phyloP scores from a whole-genome alignment of 1,140 invertebrate genomes.

The Lycorma delicatula region DNA sequence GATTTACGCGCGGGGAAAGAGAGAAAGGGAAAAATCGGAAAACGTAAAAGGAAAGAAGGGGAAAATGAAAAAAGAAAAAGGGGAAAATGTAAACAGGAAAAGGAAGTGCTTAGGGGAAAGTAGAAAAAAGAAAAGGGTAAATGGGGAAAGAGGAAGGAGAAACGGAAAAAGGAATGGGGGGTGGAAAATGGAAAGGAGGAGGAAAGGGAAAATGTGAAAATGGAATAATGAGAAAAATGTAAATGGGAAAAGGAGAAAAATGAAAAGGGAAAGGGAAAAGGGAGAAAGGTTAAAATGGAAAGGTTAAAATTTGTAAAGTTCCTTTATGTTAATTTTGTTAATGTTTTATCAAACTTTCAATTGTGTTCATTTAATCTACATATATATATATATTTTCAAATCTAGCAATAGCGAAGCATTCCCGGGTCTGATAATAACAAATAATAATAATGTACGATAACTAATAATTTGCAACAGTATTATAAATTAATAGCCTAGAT shows the following conservation, averaged over 20 bases:
- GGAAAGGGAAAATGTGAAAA: neutral
- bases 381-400: no score
- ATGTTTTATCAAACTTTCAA: no score
- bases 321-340: no score
- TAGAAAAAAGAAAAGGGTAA: neutral
- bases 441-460: no score
- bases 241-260: neutral
- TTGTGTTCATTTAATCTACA: no score
- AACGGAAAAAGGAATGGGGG: neutral
- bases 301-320: no score
- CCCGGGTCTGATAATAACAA: no score
- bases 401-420: no score
- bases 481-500: no score
- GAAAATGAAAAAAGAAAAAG: neutral
- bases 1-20: no score
- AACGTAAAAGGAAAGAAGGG: neutral
- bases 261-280: neutral
- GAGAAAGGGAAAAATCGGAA: neutral
- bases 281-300: neutral
- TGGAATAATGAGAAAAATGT: neutral
- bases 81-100: neutral
- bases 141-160: neutral
- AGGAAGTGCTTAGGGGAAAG: neutral
- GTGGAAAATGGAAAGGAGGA: neutral
- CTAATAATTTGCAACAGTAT: no score